Evolutionary conservation across 2,888 invertebrate species (phyloP).

Genomic region (Papilio demoleus): DNA sequence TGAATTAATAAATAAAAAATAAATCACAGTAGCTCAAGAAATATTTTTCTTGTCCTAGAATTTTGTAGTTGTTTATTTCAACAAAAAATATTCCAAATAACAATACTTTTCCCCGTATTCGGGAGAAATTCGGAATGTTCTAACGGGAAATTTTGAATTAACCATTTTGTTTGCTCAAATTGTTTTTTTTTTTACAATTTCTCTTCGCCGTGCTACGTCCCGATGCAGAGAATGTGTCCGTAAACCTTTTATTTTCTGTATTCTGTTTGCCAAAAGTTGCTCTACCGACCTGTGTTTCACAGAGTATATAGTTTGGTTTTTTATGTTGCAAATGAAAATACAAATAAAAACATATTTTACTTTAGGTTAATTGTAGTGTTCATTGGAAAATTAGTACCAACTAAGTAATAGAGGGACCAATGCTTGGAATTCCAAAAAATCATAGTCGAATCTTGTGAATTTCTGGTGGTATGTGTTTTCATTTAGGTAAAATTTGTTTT

Average conservation of each 20-base stretch:
- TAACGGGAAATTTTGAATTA: constrained; percentile 20
- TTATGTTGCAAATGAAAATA: background rate
- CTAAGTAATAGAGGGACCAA: background rate
- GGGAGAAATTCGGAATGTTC: constrained; percentile 17
- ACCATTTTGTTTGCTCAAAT: constrained; percentile 9
- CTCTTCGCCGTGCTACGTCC: constrained; percentile 6
- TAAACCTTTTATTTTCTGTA: background rate
- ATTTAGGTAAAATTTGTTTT: no score
- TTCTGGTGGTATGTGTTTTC: no score
- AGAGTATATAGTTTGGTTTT: background rate
- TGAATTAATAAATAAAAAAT: no score
- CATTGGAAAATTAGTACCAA: background rate
- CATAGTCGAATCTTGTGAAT: no score
- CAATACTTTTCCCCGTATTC: background rate
- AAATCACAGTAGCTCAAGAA: no score
- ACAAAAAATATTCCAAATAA: constrained; percentile 1
- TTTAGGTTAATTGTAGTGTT: no score
- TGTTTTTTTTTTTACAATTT: constrained; percentile 15
- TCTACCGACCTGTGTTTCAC: background rate
- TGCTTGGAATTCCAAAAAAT: background rate
- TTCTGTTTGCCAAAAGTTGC: constrained; percentile 15
- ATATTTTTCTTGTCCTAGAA: background rate
- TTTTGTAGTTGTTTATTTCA: background rate
- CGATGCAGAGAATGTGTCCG: constrained; percentile 16
- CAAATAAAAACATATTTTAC: background rate